Conservation (phyloP, 2,797 vertebrate genomes). For the Pterois miles region DNA sequence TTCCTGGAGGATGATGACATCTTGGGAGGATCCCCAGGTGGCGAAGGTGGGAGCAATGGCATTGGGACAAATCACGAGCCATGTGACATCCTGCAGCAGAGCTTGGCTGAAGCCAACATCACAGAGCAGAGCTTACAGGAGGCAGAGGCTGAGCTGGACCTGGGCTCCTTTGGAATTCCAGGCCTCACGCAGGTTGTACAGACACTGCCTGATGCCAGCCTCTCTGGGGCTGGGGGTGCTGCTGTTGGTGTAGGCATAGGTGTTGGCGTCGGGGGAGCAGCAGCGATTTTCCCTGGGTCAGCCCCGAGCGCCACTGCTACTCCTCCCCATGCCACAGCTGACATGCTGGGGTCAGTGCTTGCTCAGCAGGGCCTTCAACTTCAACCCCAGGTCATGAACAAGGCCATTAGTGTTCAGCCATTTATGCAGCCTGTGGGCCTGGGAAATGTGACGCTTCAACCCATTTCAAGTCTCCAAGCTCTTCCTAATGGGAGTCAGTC, state of each 20-base stretch:
- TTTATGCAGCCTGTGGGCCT: conserved; percentile 93
- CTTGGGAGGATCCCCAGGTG: conserved; percentile 88
- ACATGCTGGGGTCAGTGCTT: conserved; percentile 90
- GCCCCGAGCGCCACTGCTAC: conserved; percentile 68
- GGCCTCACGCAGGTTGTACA: conserved; percentile 91
- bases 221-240: conserved; percentile 72
- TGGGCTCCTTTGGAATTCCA: conserved; percentile 94
- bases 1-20: conserved; percentile 98
- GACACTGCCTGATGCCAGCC: conserved; percentile 81
- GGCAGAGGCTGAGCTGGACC: conserved; percentile 93
- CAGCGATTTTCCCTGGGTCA: conserved; percentile 87
- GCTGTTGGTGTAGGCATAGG: conserved; percentile 80
- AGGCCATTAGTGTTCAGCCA: conserved; percentile 94
- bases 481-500: conserved; percentile 93
- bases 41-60: conserved; percentile 81
- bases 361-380: conserved; percentile 86
- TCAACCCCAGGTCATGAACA: conserved; percentile 92
- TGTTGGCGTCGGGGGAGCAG: conserved; percentile 79
- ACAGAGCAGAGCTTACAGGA: conserved; percentile 95
- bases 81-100: conserved; percentile 98
- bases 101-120: conserved; percentile 96
- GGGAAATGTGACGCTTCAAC: conserved; percentile 95
- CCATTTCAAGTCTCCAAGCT: conserved; percentile 92
- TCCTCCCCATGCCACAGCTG: conserved; percentile 79
- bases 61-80: conserved; percentile 87